These are phyloP conservation scores for Taphrorychus bicolor DNA, from an alignment of 2,888 invertebrate species.

Conservation along the genomic window DNA sequence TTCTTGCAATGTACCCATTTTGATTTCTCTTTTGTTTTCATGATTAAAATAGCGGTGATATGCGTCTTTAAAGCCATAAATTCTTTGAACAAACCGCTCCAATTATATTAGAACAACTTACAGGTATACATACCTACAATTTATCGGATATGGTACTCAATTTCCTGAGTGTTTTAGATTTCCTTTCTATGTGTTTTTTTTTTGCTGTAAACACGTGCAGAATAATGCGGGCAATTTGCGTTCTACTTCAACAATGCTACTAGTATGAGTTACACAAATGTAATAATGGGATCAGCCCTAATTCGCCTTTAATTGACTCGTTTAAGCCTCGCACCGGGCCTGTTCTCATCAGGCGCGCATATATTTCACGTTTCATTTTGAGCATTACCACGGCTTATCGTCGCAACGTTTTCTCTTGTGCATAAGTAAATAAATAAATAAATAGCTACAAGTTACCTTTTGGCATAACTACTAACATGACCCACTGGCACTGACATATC, in stretches of 20 bases:
- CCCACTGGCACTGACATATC: conserved; percentile 24
- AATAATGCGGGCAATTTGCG: neutral
- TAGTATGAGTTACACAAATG: neutral
- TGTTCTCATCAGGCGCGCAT: conserved; percentile 2
- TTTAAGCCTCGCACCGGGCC: neutral
- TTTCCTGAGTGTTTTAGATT: too few relatives aligned
- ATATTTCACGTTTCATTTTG: conserved; percentile 23
- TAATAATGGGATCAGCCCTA: neutral
- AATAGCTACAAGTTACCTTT: conserved; percentile 15
- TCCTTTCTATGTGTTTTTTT: too few relatives aligned
- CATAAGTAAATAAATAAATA: too few relatives aligned
- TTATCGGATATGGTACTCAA: too few relatives aligned
- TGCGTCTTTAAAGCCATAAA: too few relatives aligned
- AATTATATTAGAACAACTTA: too few relatives aligned
- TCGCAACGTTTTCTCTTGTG: neutral
- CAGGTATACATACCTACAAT: too few relatives aligned
- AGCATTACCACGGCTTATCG: neutral
- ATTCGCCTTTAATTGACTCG: conserved; percentile 7
- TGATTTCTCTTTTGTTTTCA: too few relatives aligned
- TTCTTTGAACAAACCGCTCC: too few relatives aligned
- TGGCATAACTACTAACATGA: conserved; percentile 21
- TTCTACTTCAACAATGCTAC: neutral
- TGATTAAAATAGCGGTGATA: too few relatives aligned
- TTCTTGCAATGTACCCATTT: too few relatives aligned
- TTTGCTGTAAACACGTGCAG: too few relatives aligned